Conservation (phyloP, 2,113 vertebrate species). For the Actinemys pallida region DNA sequence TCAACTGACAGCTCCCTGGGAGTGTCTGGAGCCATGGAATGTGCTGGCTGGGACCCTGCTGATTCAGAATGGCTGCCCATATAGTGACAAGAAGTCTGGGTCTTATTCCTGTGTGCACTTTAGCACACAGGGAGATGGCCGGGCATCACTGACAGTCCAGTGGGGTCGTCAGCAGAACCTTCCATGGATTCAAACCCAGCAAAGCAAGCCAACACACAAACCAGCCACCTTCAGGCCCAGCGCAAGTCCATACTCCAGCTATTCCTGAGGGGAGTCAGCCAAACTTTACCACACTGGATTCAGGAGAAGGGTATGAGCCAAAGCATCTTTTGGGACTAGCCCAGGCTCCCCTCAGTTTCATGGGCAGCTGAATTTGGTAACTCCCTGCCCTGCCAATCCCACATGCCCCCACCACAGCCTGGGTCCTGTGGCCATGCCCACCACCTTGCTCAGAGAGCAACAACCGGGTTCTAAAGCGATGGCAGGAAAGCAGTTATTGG, state of each 20-base stretch:
- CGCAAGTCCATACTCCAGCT: rapidly evolving
- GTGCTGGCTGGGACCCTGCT: rapidly evolving
- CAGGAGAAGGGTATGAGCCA: background rate
- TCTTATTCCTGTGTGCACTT: too few species aligned
- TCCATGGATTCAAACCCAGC: background rate
- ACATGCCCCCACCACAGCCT: too few species aligned
- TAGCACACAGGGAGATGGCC: background rate
- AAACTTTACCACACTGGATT: background rate
- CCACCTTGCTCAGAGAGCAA: background rate
- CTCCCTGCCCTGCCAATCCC: background rate
- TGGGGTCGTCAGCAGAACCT: background rate
- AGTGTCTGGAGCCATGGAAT: rapidly evolving
- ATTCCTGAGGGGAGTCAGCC: background rate
- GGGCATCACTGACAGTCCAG: background rate
- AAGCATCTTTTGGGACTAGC: background rate
- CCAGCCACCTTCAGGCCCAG: rapidly evolving
- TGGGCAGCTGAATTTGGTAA: background rate
- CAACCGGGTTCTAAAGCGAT: too few species aligned
- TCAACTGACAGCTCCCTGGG: rapidly evolving
- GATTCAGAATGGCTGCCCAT: background rate
- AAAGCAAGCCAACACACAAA: background rate
- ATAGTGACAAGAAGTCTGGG: background rate
- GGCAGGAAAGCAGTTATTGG: background rate
- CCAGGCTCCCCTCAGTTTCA: background rate
- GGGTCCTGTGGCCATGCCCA: background rate